A percentile compares a stretch with the other conserved stretches of the same genome.
These are phyloP conservation scores for Philonicus albiceps DNA, from an alignment of 2,888 invertebrate species.

Conservation along the genomic window DNA sequence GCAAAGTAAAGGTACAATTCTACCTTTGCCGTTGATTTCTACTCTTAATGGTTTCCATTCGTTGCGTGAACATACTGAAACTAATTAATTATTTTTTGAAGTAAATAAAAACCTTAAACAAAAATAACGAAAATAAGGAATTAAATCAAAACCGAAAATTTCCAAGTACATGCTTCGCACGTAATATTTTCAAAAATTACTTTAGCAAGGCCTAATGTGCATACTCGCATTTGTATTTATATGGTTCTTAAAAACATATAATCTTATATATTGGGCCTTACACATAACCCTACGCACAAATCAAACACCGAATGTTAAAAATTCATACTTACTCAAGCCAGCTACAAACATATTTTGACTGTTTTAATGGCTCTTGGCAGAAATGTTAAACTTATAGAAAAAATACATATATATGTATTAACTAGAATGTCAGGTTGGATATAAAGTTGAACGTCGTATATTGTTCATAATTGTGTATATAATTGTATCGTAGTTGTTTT, in stretches of 20 bases:
- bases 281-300: not conserved
- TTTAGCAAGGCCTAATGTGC: not conserved
- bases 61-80: not conserved
- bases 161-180: not conserved
- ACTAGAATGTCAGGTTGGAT: conserved; percentile 44
- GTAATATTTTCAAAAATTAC: not conserved
- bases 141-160: not conserved
- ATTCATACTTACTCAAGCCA: not conserved
- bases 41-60: no score
- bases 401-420: conserved; percentile 50
- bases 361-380: conserved; percentile 27
- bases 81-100: not conserved
- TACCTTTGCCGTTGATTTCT: no score
- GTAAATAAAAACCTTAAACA: not conserved
- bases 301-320: not conserved
- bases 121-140: not conserved
- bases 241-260: not conserved
- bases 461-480: not conserved
- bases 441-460: not conserved
- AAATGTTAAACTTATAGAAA: conserved; percentile 13
- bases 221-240: not conserved
- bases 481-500: not conserved
- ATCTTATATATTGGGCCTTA: not conserved
- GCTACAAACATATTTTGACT: conserved; percentile 12
- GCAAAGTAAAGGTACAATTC: no score